Conservation (phyloP, 2,888 invertebrate species). For the Drosophila anomelani region DNA sequence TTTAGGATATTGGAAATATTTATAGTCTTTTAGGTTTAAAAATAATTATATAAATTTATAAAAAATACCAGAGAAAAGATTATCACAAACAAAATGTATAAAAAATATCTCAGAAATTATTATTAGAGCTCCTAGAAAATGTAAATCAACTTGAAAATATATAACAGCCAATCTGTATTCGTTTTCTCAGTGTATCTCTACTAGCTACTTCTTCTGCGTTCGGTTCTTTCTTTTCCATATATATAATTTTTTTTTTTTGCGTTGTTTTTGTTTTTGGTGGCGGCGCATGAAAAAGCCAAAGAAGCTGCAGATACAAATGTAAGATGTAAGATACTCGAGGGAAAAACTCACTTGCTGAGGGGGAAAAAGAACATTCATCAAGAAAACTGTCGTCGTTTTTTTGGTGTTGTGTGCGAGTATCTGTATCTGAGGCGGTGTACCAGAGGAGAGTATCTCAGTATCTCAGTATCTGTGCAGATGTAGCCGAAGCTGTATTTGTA, state of each 20-base stretch:
- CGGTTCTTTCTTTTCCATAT: conserved; percentile 13
- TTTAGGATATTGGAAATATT: too few relatives aligned
- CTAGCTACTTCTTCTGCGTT: conserved; percentile 19
- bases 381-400: conserved; percentile 80
- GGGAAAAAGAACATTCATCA: conserved; percentile 77
- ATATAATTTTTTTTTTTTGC: not conserved
- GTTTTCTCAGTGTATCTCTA: conserved; percentile 8
- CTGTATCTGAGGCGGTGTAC: conserved; percentile 17
- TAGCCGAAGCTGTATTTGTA: conserved; percentile 51
- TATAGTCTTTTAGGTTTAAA: too few relatives aligned
- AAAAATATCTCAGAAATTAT: not conserved
- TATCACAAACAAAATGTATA: too few relatives aligned
- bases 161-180: not conserved
- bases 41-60: too few relatives aligned
- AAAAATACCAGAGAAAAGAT: too few relatives aligned
- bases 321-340: conserved; percentile 47
- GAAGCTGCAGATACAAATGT: conserved; percentile 47
- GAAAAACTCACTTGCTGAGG: conserved; percentile 46
- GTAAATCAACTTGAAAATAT: not conserved
- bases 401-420: conserved; percentile 18
- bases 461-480: conserved; percentile 16
- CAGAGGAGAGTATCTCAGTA: conserved; percentile 3
- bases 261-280: conserved; percentile 45
- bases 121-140: not conserved
- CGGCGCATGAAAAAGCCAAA: conserved; percentile 64